Evolutionary conservation across 2,888 invertebrate species (phyloP), one percentile per base, ranked within the genome.

Genomic region (Mesoligia furuncula): DNA sequence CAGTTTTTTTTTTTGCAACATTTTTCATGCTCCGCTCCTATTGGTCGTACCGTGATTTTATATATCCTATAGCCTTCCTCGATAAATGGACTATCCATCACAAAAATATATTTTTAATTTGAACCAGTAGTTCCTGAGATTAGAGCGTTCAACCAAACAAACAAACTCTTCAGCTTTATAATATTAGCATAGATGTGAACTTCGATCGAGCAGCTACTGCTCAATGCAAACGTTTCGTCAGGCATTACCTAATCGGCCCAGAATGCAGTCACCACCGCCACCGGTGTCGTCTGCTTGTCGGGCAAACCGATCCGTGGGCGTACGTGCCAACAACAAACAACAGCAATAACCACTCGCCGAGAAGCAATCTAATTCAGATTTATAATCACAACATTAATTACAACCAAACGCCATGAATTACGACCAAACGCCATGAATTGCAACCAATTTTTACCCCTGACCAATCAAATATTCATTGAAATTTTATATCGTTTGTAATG

Each of bases 201-300:
- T 86, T 90, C 78, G 89, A 85, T 88, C 86, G 71, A 61, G 62
- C 39, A 67, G 68, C 69, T 74, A 82, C 77, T 75, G 73, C 78
- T 87, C 83, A 81, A 81, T 86, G 88, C 79, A 88, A 91, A 80
- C 81, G 88, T 91, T 92, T 91, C 90, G 90, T 90, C 90, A 91
- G 87, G 76, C 86, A 90, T 95, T 94, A 90, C 91, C 87, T 91
- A 95, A 94, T 91, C 92, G 94, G 86, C 93, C 94, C 92, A 93
- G 95, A 94, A 94, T 94, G 92, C 92, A 92, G 88, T 88, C 92
- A 91, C 36, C 36, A 36, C 36, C 36, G 2, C 36, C 36, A 36
- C 88, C 89, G 89, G 90, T 91, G 92, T 91, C 92, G 88, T 92
- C 92, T 90, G 90, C 90, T 89, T 80, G 87, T 75, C 80, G 72